Evolutionary conservation across 2,797 vertebrate species (phyloP), one percentile per base, ranked within the genome.

Genomic region (Toxotes lorentzi): DNA sequence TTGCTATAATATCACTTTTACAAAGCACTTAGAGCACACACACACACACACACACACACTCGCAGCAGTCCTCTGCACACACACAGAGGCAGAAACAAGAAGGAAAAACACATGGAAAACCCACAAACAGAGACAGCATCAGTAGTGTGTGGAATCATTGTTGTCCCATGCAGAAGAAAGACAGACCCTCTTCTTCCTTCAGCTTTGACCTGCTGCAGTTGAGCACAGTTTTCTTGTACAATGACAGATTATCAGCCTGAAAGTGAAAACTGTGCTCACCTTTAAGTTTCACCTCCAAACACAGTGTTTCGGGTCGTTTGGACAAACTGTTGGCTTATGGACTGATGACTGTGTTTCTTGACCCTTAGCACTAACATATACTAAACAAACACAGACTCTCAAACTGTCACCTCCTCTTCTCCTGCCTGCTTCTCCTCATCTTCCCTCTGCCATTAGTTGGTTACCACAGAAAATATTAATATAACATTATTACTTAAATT

Each of bases 1-100:
- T 71, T 71, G 70, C 53, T 56, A 17, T 56, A 41, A 56, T 17
- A 53, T 76, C 34, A 53, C 19, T 65, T 76, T 79, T 27, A 63
- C 35, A 74, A 23, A 59, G 17, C 30, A 45, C 16, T 45, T 30
- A 40, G 16, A 19, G 19, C 3, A 4, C 27, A 30, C 27, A 30
- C 27, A 30, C 54, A n/a, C 19, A 54, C 21, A 51, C 7, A 24
- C 4, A 35, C 34, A 57, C 62, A 67, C 51, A 61, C 21, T 53
- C 6, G 23, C 23, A 27, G 14, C 5, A 11, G 27, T 35, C 21
- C 12, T 11, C 19, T 57, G 27, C 59, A 65, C 35, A 47, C 65
- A 45, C 43, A 17, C 14, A 23, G 12, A n/a, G 4, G 1, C 17
- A 16, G 24, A 53, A 19, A 70, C 17, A 23, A 10, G 8, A 56